A percentile compares a stretch with the other conserved stretches of the same genome.
phyloP scores from a whole-genome alignment of 2,113 vertebrate genomes.

The Lophius piscatorius region DNA sequence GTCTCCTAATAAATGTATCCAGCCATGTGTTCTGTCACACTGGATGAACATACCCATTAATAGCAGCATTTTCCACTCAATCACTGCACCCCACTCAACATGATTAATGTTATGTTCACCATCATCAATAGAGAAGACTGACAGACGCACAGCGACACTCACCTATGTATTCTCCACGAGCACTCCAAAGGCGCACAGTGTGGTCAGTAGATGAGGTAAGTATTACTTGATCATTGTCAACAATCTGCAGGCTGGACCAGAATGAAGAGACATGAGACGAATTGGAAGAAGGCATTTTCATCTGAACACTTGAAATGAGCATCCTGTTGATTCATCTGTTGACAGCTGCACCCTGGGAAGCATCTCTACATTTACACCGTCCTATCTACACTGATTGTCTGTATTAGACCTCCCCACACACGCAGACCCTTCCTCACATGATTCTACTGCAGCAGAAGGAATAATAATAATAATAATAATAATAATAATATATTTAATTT shows the following conservation, averaged over 20 bases:
- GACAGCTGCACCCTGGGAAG: constrained; percentile 26
- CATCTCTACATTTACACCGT: too few relatives aligned
- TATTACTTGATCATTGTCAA: constrained; percentile 75
- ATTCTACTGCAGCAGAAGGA: neutral
- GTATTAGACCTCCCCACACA: constrained; percentile 44
- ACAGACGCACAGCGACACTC: constrained; percentile 34
- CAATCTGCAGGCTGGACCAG: constrained; percentile 74
- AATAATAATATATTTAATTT: too few relatives aligned
- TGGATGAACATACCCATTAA: constrained; percentile 16
- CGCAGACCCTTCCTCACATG: constrained; percentile 6
- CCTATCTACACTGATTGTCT: constrained; percentile 29
- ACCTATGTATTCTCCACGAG: constrained; percentile 74
- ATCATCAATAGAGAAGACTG: constrained; percentile 31
- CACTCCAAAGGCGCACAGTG: constrained; percentile 77
- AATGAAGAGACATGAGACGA: constrained; percentile 42
- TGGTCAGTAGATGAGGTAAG: constrained; percentile 75
- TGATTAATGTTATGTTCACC: constrained; percentile 36
- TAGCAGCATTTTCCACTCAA: constrained; percentile 10
- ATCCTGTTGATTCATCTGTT: constrained; percentile 23
- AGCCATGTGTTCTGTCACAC: neutral
- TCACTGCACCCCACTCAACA: constrained; percentile 5
- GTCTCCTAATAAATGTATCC: neutral
- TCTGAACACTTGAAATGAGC: constrained; percentile 50
- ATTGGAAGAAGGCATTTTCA: constrained; percentile 37
- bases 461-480: too few relatives aligned